Evolutionary conservation across 1,140 invertebrate species (phyloP), one percentile per base, ranked within the genome.

Genomic region (Lepidurus couesii): DNA sequence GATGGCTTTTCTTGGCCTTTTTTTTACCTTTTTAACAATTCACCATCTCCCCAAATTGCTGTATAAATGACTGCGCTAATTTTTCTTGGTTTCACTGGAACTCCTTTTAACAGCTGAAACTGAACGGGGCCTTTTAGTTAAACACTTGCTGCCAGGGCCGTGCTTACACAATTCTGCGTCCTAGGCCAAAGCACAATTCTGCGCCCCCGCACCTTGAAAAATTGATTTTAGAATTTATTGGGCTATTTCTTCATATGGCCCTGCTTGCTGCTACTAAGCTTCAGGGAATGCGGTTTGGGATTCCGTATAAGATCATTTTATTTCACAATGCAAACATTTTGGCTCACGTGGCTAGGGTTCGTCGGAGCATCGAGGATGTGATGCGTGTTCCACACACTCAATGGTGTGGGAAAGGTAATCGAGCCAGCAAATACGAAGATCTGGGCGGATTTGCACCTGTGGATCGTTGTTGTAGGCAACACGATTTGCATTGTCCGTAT

Each of bases 391-490:
- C 93, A 0, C 93, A 93, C 0, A 96, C 94, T 1, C 90, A 93
- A 82, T 95, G 94, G 94, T 96, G 94, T 84, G 95, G 94, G 4
- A 90, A 90, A 80, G 94, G 94, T 9, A 90, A 90, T 83, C 89
- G 89, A 0, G 93, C 93, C 1, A 88, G 88, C 11, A 88, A 90
- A 81, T 93, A 92, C 82, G 89, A 90, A 2, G 89, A 95, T 81
- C 86, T 96, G 7, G 95, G 94, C 1, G 90, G 90, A 24, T 92
- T 92, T 82, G 88, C 89, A 1, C 87, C 88, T 7, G 92, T 92
- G 0, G 95, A 96, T 83, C 87, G 89, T 73, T 96, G 95, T 84
- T 96, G 94, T 85, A 85, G 94, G 7, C 88, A 89, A 80, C 95
- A 96, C 84, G 95, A 96, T 84, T 87, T 90, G 1, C 85, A 89